Evolutionary conservation across 2,888 invertebrate genomes (phyloP).

Genomic region (Copidosoma aretas): DNA sequence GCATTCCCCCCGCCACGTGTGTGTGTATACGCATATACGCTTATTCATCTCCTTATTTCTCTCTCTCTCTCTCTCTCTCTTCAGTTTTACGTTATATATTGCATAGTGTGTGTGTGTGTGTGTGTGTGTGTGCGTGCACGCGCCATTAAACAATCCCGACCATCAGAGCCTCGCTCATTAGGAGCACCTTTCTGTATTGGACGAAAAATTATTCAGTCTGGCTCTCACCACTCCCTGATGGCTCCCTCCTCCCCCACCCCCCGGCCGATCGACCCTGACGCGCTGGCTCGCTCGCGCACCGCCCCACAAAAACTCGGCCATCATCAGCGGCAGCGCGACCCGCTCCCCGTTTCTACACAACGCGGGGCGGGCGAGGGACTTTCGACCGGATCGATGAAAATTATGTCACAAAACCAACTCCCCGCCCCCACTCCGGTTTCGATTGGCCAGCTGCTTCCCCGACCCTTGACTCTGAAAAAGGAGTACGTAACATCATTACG

Average conservation of each 20-base stretch:
- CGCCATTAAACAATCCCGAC: conserved; percentile 59
- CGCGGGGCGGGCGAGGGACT: neutral
- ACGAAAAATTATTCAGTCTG: conserved; percentile 54
- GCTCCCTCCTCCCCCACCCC: conserved; percentile 28
- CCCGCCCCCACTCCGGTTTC: too few species aligned
- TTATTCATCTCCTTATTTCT: conserved; percentile 12
- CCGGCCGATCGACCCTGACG: conserved; percentile 26
- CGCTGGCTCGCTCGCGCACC: neutral
- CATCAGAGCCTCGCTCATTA: conserved; percentile 58
- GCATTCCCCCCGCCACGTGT: conserved; percentile 38
- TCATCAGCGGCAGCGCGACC: neutral
- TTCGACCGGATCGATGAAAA: conserved; percentile 17
- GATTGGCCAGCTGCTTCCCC: neutral
- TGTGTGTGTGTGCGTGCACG: conserved; percentile 34
- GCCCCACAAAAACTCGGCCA: neutral
- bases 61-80: too few species aligned
- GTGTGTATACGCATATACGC: neutral
- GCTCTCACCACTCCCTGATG: conserved; percentile 20
- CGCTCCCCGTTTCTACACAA: too few species aligned
- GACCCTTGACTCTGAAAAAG: conserved; percentile 19
- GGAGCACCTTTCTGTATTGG: conserved; percentile 54
- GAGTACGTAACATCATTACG: too few species aligned
- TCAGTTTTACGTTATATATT: conserved; percentile 29
- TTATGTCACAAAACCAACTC: conserved; percentile 3
- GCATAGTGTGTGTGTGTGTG: conserved; percentile 20